These are phyloP conservation scores for Hermetia illucens DNA, from an alignment of 1,140 invertebrate species.

Conservation along the genomic window DNA sequence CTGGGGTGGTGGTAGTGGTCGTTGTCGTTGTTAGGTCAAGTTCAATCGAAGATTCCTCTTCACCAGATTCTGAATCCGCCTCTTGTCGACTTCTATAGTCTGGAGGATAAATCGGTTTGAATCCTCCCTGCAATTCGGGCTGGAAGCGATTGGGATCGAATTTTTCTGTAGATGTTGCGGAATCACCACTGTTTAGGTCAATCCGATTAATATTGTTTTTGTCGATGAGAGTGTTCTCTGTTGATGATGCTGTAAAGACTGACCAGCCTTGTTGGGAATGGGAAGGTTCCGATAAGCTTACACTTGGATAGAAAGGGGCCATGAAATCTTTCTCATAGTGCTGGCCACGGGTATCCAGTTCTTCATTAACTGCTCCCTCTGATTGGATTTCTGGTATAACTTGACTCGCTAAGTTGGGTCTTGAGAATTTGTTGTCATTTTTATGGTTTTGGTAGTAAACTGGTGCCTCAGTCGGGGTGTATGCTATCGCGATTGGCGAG, in stretches of 20 bases:
- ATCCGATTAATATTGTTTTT: constrained; percentile 26
- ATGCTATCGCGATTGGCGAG: constrained; percentile 36
- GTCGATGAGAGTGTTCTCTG: constrained; percentile 12
- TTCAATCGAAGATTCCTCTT: constrained; percentile 13
- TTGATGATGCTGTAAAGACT: constrained; percentile 35
- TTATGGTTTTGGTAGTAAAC: constrained; percentile 9
- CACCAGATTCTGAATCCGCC: constrained; percentile 5
- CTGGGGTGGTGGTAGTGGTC: constrained; percentile 4
- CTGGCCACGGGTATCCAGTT: constrained; percentile 24
- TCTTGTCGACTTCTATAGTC: constrained; percentile 11
- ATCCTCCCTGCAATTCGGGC: constrained; percentile 51
- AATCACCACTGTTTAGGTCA: constrained; percentile 15
- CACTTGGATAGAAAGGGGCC: constrained; percentile 53
- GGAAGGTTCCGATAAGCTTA: constrained; percentile 37
- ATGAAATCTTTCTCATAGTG: constrained; percentile 42
- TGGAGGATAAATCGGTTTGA: constrained; percentile 45
- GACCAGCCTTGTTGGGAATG: constrained; percentile 42
- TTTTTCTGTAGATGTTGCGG: constrained; percentile 17
- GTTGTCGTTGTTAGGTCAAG: constrained; percentile 6
- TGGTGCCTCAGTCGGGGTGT: constrained; percentile 33
- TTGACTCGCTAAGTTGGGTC: constrained; percentile 26
- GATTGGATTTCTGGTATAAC: constrained; percentile 33
- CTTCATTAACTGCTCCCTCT: constrained; percentile 13
- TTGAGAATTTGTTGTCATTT: constrained; percentile 13
- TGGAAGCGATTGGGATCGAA: constrained; percentile 54